phyloP scores from a whole-genome alignment of 1,140 invertebrate species.

The Aphaenogaster floridana region DNA sequence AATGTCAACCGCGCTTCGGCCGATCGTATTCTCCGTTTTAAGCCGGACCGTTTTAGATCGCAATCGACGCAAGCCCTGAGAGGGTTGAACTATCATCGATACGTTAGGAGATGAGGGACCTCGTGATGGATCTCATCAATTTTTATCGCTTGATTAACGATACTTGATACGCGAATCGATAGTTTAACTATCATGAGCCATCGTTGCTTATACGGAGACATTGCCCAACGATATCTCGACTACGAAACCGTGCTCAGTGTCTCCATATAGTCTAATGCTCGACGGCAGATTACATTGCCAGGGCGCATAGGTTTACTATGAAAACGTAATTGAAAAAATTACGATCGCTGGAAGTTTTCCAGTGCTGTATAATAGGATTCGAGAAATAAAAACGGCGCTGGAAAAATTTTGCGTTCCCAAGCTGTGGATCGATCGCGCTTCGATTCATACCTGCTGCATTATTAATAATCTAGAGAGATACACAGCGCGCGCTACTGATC shows the following conservation, averaged over 20 bases:
- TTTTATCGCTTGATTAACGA: slow-evolving; percentile 29
- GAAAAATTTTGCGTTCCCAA: slow-evolving; percentile 3
- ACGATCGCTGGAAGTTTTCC: background rate
- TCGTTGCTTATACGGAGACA: background rate
- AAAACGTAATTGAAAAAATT: background rate
- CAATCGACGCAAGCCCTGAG: background rate
- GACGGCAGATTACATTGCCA: background rate
- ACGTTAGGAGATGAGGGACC: background rate
- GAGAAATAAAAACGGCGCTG: background rate
- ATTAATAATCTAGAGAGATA: slow-evolving; percentile 14
- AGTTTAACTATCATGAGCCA: background rate
- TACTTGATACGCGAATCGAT: background rate
- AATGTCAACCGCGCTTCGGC: background rate
- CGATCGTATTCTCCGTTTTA: background rate
- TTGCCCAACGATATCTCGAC: slow-evolving; percentile 18
- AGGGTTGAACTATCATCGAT: slow-evolving; percentile 2
- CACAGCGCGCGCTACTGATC: slow-evolving; percentile 22
- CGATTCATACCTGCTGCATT: slow-evolving; percentile 1
- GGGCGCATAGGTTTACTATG: no score
- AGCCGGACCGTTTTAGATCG: background rate
- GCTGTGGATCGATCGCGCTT: slow-evolving; percentile 20
- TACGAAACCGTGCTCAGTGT: slow-evolving; percentile 27
- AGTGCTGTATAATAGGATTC: background rate
- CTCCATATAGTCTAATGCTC: background rate
- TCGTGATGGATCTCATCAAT: background rate